Conservation (phyloP, 2,888 invertebrate genomes). For the Arenicola marina region DNA sequence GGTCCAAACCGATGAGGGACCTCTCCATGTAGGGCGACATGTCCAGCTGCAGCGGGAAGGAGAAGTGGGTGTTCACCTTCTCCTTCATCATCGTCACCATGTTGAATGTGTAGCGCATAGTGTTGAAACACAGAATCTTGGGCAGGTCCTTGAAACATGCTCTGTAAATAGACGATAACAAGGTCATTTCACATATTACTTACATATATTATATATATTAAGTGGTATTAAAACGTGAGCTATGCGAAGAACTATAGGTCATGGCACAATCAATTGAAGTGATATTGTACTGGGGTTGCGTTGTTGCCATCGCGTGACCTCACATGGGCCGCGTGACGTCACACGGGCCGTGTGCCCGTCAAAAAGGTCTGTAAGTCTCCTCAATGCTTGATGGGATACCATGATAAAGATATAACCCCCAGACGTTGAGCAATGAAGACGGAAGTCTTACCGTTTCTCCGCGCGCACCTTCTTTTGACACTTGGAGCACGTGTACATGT, state of each 20-base stretch:
- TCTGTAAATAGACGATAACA: constrained; percentile 64
- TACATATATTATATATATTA: neutral
- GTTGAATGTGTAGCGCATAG: constrained; percentile 96
- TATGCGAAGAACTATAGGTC: neutral
- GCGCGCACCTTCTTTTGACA: constrained; percentile 94
- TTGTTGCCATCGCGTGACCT: too few relatives aligned
- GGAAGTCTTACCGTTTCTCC: constrained; percentile 77
- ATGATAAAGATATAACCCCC: too few relatives aligned
- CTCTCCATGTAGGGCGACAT: constrained; percentile 96
- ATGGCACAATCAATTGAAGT: too few relatives aligned
- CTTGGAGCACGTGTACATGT: constrained; percentile 96
- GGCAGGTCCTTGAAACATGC: constrained; percentile 94
- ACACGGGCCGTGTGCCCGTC: constrained; percentile 8
- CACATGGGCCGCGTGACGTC: too few relatives aligned
- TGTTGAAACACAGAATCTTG: constrained; percentile 91
- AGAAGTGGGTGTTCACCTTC: constrained; percentile 96
- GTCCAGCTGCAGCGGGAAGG: constrained; percentile 88
- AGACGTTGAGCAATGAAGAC: too few relatives aligned
- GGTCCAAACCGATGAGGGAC: constrained; percentile 66
- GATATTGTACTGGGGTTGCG: too few relatives aligned
- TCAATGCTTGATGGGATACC: too few relatives aligned
- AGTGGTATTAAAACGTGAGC: neutral
- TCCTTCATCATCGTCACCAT: constrained; percentile 97
- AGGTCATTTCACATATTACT: too few relatives aligned
- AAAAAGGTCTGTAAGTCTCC: too few relatives aligned